Conservation (phyloP, 2,113 vertebrate species). For the Machaerirhynchus nigripectus region DNA sequence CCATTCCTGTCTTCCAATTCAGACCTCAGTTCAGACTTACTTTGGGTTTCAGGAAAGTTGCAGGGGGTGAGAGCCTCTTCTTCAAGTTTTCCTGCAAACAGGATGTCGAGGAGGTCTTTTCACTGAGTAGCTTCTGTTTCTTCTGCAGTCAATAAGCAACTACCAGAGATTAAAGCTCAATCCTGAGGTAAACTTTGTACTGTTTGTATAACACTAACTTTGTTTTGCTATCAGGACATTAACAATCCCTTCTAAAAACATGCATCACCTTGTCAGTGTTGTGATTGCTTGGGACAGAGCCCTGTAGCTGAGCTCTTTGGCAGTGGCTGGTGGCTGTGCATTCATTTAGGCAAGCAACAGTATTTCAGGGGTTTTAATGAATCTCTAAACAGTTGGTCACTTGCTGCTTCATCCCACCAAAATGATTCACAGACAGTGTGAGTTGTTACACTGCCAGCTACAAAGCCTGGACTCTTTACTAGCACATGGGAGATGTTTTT, state of each 20-base stretch:
- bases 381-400: not conserved
- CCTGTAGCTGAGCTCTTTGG: not conserved
- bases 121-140: not conserved
- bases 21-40: constrained; percentile 21
- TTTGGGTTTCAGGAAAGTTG: not conserved
- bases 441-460: not conserved
- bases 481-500: accelerated
- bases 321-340: not conserved
- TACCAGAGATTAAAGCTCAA: constrained; percentile 52
- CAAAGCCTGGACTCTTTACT: not conserved
- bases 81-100: not conserved
- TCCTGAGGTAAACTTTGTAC: constrained; percentile 52
- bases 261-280: not conserved
- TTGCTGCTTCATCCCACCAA: not conserved
- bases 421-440: not conserved
- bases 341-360: not conserved
- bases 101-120: not conserved
- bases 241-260: not conserved
- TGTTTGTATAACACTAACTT: not conserved
- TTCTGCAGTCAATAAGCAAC: constrained; percentile 26
- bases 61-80: not conserved
- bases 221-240: not conserved
- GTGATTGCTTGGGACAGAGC: accelerated
- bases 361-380: not conserved
- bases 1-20: not conserved